These are phyloP conservation scores for Halocaridina rubra DNA, from an alignment of 2,888 invertebrate genomes.

Conservation along the genomic window DNA sequence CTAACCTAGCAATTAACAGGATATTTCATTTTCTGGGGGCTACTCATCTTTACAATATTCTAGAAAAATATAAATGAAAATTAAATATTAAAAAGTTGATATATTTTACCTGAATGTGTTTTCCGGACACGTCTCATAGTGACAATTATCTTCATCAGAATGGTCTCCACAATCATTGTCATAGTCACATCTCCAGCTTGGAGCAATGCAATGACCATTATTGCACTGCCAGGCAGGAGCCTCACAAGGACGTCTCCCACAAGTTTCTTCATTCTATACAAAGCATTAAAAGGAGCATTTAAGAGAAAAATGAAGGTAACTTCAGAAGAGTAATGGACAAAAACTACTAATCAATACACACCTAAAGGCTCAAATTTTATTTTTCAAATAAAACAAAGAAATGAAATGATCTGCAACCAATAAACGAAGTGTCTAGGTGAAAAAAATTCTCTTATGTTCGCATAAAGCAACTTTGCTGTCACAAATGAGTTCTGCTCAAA, in stretches of 20 bases:
- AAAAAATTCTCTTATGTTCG: no score
- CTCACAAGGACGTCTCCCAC: constrained; percentile 28
- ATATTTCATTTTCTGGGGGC: no score
- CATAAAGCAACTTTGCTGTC: no score
- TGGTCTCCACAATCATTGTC: constrained; percentile 53
- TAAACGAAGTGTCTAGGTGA: no score
- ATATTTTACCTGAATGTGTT: constrained; percentile 75
- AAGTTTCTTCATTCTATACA: background rate
- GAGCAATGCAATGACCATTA: constrained; percentile 48
- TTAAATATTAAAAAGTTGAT: no score
- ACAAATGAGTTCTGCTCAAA: no score
- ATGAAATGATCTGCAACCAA: no score
- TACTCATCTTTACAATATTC: background rate
- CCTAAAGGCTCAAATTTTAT: background rate
- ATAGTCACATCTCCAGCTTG: constrained; percentile 50
- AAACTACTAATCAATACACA: background rate
- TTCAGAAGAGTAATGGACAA: background rate
- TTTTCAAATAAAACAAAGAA: no score
- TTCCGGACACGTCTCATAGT: constrained; percentile 70
- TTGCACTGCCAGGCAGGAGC: constrained; percentile 50
- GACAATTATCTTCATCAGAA: constrained; percentile 54
- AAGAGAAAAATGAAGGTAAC: background rate
- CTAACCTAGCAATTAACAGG: no score
- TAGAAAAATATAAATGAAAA: background rate
- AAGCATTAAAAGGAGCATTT: no score